Evolutionary conservation across 1,140 invertebrate genomes (phyloP).

Genomic region (Thereuonema tuberculata): DNA sequence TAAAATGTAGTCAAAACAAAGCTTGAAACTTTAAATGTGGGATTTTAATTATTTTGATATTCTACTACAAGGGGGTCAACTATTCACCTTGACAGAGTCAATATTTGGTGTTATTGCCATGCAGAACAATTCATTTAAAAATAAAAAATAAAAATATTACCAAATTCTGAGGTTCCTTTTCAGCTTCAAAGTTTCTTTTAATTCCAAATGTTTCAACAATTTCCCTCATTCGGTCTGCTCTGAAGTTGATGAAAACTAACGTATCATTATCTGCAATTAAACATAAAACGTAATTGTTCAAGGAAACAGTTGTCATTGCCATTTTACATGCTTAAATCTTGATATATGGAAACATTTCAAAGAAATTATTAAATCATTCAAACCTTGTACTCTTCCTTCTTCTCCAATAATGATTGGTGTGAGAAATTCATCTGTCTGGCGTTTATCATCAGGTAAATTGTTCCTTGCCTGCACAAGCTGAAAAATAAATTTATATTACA

Average conservation of each 20-base stretch:
- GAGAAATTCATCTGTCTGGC: constrained; percentile 37
- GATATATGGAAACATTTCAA: not conserved
- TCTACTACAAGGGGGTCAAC: too few relatives aligned
- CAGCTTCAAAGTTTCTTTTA: constrained; percentile 28
- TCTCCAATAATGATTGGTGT: constrained; percentile 33
- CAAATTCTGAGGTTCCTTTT: constrained; percentile 24
- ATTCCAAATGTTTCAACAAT: constrained; percentile 34
- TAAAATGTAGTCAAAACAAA: too few relatives aligned
- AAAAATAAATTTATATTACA: constrained; percentile 3
- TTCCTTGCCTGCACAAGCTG: constrained; percentile 21
- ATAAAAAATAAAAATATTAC: too few relatives aligned
- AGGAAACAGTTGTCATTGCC: not conserved
- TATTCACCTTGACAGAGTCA: too few relatives aligned
- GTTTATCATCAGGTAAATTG: constrained; percentile 19
- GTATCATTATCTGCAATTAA: constrained; percentile 32
- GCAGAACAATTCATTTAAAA: too few relatives aligned
- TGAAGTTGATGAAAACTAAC: constrained; percentile 35
- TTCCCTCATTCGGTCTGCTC: constrained; percentile 36
- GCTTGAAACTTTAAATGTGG: too few relatives aligned
- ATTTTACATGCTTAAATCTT: too few relatives aligned
- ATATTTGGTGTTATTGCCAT: too few relatives aligned
- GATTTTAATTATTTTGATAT: too few relatives aligned
- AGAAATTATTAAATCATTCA: not conserved
- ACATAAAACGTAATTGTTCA: constrained; percentile 7
- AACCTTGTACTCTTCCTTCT: constrained; percentile 27